Percentiles rank a stretch among this genome's conserved stretches.
These are phyloP conservation scores for Penaeus indicus DNA, from an alignment of 1,140 invertebrate species.

Conservation along the genomic window DNA sequence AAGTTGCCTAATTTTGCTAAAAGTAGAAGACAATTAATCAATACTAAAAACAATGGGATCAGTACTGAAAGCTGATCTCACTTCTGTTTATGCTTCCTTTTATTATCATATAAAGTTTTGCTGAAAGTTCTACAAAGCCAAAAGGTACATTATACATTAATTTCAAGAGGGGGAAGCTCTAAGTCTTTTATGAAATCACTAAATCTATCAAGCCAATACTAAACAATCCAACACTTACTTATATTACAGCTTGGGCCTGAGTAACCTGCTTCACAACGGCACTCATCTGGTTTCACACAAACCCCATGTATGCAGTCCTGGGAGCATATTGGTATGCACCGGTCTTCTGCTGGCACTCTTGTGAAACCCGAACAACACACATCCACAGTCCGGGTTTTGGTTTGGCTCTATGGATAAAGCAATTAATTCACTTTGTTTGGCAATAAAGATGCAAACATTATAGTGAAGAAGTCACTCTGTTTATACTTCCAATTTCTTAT, in stretches of 20 bases:
- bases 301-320: constrained; percentile 85
- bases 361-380: constrained; percentile 88
- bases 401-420: constrained; percentile 74
- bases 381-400: constrained; percentile 82
- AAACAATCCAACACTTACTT: constrained; percentile 77
- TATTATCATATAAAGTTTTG: too few species aligned
- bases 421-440: neutral
- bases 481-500: too few species aligned
- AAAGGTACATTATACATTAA: too few species aligned
- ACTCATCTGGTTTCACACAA: constrained; percentile 87
- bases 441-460: too few species aligned
- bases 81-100: too few species aligned
- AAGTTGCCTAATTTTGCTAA: too few species aligned
- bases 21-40: too few species aligned
- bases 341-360: constrained; percentile 74
- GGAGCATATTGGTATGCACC: constrained; percentile 84
- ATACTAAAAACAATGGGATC: too few species aligned
- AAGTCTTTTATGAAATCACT: too few species aligned
- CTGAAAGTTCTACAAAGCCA: too few species aligned
- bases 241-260: constrained; percentile 89
- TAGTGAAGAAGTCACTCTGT: too few species aligned
- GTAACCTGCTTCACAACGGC: constrained; percentile 88
- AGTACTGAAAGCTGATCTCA: too few species aligned
- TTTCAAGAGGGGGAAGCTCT: neutral
- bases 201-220: neutral